Conservation (phyloP, 1,140 invertebrate species). For the Pteromalus puparum region DNA sequence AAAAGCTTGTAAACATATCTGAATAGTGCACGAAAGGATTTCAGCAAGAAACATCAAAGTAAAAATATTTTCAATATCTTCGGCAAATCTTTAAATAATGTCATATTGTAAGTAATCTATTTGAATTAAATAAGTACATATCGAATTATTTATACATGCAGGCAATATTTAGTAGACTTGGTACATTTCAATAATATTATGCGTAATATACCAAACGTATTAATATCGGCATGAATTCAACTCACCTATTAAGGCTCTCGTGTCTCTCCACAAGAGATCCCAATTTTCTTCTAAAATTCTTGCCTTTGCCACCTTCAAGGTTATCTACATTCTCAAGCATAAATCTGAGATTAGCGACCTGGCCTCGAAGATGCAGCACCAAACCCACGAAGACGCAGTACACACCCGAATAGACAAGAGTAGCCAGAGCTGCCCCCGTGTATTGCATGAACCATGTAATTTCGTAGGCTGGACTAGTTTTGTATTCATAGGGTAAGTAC, state of each 20-base stretch:
- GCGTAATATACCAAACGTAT: too few relatives aligned
- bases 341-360: slow-evolving; percentile 34
- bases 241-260: slow-evolving; percentile 18
- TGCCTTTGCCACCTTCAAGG: background rate
- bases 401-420: slow-evolving; percentile 28
- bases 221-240: background rate
- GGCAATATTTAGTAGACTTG: too few relatives aligned
- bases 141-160: background rate
- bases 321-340: slow-evolving; percentile 9
- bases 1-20: slow-evolving; percentile 49
- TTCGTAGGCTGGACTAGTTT: slow-evolving; percentile 30
- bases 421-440: background rate
- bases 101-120: background rate
- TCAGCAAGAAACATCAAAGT: slow-evolving; percentile 41
- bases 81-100: slow-evolving; percentile 41
- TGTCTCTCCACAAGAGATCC: slow-evolving; percentile 4
- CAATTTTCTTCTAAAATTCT: background rate
- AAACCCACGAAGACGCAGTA: slow-evolving; percentile 39
- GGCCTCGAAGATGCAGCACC: slow-evolving; percentile 35
- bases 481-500: slow-evolving; percentile 45
- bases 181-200: too few relatives aligned
- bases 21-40: slow-evolving; percentile 36
- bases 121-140: background rate
- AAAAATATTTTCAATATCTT: slow-evolving; percentile 40
- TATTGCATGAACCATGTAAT: slow-evolving; percentile 41